Percentiles rank a stretch among this genome's conserved stretches.
phyloP scores from a whole-genome alignment of 2,888 invertebrate genomes.

The Scaptomyza polygonia region DNA sequence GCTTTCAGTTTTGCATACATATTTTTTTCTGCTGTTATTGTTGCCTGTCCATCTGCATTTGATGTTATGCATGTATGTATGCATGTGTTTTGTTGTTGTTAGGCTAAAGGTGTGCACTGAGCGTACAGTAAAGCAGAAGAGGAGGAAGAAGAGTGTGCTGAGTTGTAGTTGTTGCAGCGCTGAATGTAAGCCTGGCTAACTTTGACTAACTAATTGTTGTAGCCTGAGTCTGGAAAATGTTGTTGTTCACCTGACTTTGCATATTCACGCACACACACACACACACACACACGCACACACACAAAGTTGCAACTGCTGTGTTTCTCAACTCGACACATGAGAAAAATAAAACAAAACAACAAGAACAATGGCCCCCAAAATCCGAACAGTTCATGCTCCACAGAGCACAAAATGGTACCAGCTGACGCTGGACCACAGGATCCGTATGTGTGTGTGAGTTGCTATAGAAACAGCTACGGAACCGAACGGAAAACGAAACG shows the following conservation, averaged over 20 bases:
- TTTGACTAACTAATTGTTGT: conserved; percentile 40
- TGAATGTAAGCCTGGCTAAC: neutral
- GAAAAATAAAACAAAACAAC: conserved; percentile 5
- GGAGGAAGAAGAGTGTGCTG: neutral
- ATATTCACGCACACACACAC: conserved; percentile 19
- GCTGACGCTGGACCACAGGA: conserved; percentile 28
- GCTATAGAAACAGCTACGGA: conserved; percentile 6
- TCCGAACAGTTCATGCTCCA: conserved; percentile 32
- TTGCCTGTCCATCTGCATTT: neutral
- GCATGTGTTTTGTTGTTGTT: neutral
- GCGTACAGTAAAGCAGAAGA: neutral
- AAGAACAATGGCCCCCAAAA: conserved; percentile 43
- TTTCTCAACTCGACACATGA: neutral
- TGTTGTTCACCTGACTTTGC: conserved; percentile 35
- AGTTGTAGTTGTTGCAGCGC: neutral
- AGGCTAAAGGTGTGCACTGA: neutral
- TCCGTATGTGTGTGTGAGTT: neutral
- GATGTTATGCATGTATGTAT: neutral
- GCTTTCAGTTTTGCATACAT: conserved; percentile 22
- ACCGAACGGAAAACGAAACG: neutral
- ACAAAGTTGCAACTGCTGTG: conserved; percentile 21
- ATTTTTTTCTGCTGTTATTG: neutral
- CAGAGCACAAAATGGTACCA: conserved; percentile 28
- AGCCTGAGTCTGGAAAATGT: conserved; percentile 25
- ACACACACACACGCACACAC: neutral